Evolutionary conservation across 2,888 invertebrate species (phyloP), one percentile per base, ranked within the genome.

Genomic region (Nasonia oneida): DNA sequence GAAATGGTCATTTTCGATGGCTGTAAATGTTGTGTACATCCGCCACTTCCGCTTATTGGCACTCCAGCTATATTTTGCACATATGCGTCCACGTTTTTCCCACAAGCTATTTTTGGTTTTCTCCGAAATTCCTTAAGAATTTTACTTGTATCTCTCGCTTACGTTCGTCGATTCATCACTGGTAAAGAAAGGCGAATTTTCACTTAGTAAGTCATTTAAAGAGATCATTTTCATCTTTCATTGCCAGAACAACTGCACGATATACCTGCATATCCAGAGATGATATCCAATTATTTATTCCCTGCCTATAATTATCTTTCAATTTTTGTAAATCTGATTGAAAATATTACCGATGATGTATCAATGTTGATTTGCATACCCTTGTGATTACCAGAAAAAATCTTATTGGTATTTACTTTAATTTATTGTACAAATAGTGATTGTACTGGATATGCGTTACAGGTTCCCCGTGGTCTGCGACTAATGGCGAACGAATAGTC

Each of bases 391-490:
- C 15, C 47, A n/a, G 29, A 33, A 10, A 23, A 6, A 75, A 33
- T 37, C 33, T 81, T 71, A 10, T 23, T 64, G 50, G 50, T 61
- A 10, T 0, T 57, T 71, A 53, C 14, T 33, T 42, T 1, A 39
- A 37, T 10, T 73, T 6, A 14, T 61, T 4, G 18, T 8, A 50
- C 18, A 14, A 67, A 74, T 50, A 61, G 23, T 81, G 39, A 47
- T 33, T 8, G 18, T 67, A 50, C 14, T 61, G 23, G 78, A 37
- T 81, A 53, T 23, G 18, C 33, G 47, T 90, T 90, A 42, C 89
- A 93, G 93, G 92, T 89, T 93, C 93, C 37, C 93, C 93, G 47
- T 93, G 93, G 93, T 92, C 93, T 42, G 90, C 88, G 33, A 91
- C 89, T 81, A 93, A 93, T 78, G 92, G 93, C 18, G 88, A 86